A percentile compares a stretch with the other conserved stretches of the same genome.
Evolutionary conservation across 2,797 vertebrate genomes (phyloP).

Genomic region (Anniella stebbinsi): DNA sequence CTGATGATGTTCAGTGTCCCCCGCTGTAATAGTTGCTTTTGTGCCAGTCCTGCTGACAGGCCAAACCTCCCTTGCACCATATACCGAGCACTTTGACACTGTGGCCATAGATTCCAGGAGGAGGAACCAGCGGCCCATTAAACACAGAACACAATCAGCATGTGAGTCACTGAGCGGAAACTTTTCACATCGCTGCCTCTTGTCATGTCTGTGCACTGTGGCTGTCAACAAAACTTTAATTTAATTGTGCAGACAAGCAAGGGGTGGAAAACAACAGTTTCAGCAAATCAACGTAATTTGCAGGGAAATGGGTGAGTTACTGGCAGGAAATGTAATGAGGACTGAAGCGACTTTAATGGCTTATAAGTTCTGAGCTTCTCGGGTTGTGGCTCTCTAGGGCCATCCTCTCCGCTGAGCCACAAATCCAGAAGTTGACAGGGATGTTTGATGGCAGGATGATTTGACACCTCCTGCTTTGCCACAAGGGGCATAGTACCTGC

Average conservation of each 20-base stretch:
- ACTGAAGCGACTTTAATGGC: neutral
- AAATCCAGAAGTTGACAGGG: neutral
- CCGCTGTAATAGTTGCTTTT: neutral
- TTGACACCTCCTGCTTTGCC: neutral
- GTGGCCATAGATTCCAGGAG: neutral
- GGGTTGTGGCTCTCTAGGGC: neutral
- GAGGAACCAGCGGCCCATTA: slow-evolving; percentile 11
- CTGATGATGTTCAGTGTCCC: too few species aligned
- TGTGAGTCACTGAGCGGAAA: slow-evolving; percentile 18
- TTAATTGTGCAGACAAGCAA: slow-evolving; percentile 46
- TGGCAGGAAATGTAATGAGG: neutral
- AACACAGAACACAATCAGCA: slow-evolving; percentile 30
- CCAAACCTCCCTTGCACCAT: neutral
- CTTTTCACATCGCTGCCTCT: slow-evolving; percentile 39
- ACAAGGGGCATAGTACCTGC: neutral
- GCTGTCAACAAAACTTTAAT: slow-evolving; percentile 48
- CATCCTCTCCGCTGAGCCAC: neutral
- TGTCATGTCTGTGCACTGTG: slow-evolving; percentile 32
- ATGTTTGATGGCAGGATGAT: neutral
- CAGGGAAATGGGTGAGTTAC: fast-evolving
- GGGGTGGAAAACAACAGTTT: slow-evolving; percentile 27
- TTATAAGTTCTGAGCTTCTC: fast-evolving
- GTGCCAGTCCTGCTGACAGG: neutral
- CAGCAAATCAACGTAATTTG: slow-evolving; percentile 3
- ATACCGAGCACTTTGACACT: neutral